Conservation (phyloP, 1,140 invertebrate genomes). For the Psix sp. region DNA sequence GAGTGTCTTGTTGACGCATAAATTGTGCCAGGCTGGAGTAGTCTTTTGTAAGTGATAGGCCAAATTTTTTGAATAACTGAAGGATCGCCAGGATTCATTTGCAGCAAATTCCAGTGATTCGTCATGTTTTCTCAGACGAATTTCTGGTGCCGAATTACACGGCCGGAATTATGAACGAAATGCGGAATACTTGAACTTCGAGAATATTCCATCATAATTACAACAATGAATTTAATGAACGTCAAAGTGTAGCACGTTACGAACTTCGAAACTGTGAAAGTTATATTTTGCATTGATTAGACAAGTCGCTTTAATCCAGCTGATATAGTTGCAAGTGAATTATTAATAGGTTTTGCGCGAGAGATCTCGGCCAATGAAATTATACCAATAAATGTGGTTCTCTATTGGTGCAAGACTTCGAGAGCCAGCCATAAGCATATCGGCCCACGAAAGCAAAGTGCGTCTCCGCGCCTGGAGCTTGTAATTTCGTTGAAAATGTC, state of each 20-base stretch:
- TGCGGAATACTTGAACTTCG: background rate
- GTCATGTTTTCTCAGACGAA: too few relatives aligned
- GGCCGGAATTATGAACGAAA: too few relatives aligned
- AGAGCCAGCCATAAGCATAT: conserved; percentile 54
- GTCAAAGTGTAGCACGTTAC: conserved; percentile 15
- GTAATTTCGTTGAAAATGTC: conserved; percentile 52
- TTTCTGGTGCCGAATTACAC: too few relatives aligned
- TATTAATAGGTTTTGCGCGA: conserved; percentile 66
- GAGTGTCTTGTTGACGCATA: conserved; percentile 19
- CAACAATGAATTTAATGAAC: conserved; percentile 35
- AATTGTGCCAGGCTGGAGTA: conserved; percentile 6
- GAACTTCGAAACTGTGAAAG: conserved; percentile 7
- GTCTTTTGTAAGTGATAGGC: too few relatives aligned
- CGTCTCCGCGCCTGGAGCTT: conserved; percentile 21
- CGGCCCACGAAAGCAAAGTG: conserved; percentile 63
- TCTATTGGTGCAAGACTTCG: conserved; percentile 43
- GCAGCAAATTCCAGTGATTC: too few relatives aligned
- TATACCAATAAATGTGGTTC: conserved; percentile 67
- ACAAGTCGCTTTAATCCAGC: conserved; percentile 39
- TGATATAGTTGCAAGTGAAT: conserved; percentile 68
- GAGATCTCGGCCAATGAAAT: conserved; percentile 63
- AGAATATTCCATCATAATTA: conserved; percentile 15
- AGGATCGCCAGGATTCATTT: too few relatives aligned
- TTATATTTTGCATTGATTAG: conserved; percentile 65
- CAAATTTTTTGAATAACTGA: too few relatives aligned